Percentiles rank a stretch among this genome's conserved stretches.
Evolutionary conservation across 2,888 invertebrate genomes (phyloP).

Genomic region (Cheilosia grossa): DNA sequence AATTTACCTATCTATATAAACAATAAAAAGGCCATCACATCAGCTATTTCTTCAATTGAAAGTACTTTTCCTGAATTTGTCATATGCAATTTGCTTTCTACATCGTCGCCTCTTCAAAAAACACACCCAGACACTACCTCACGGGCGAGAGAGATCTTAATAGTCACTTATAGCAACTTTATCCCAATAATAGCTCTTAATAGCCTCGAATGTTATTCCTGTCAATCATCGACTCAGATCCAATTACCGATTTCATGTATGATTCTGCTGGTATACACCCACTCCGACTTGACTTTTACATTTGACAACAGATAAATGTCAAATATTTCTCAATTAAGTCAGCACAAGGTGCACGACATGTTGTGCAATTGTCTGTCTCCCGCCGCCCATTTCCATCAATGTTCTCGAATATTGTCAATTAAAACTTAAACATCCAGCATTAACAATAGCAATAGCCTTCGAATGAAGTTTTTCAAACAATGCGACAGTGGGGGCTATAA

Average conservation of each 20-base stretch:
- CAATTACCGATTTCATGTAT: conserved; percentile 19
- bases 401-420: conserved; percentile 15
- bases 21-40: no score
- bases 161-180: background rate
- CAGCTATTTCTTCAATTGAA: no score
- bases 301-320: conserved; percentile 61
- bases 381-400: background rate
- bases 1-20: no score
- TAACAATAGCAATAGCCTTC: background rate
- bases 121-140: background rate
- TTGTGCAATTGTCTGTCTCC: background rate
- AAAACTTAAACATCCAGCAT: conserved; percentile 18
- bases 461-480: conserved; percentile 32
- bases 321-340: conserved; percentile 63
- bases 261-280: background rate
- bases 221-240: conserved; percentile 37
- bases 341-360: background rate
- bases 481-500: background rate
- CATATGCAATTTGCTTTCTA: no score
- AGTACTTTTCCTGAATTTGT: no score
- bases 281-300: conserved; percentile 37
- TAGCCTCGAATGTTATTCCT: conserved; percentile 22
- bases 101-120: no score
- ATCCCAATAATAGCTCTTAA: background rate
- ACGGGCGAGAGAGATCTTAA: background rate